phyloP scores from a whole-genome alignment of 2,113 vertebrate species.

The Xenotilapia flavipinnis region DNA sequence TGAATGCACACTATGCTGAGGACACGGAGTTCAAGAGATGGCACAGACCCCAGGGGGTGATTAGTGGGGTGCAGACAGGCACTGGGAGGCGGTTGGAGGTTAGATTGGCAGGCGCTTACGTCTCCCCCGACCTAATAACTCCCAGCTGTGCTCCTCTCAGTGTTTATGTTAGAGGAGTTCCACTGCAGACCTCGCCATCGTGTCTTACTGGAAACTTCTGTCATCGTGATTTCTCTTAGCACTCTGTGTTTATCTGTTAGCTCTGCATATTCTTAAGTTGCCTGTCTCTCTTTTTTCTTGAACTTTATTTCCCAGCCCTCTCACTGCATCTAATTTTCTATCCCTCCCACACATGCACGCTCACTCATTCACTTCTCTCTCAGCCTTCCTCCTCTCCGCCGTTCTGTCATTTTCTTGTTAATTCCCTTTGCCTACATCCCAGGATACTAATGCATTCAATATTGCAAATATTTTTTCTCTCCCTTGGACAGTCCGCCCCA shows the following conservation, averaged over 20 bases:
- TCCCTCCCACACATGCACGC: slow-evolving; percentile 25
- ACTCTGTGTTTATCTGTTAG: background rate
- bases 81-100: slow-evolving; percentile 27
- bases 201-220: slow-evolving; percentile 29
- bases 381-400: background rate
- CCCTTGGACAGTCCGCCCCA: background rate
- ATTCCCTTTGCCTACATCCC: slow-evolving; percentile 2
- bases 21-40: slow-evolving; percentile 3
- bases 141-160: slow-evolving; percentile 56
- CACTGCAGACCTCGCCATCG: background rate
- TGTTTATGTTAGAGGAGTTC: slow-evolving; percentile 44
- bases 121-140: slow-evolving; percentile 57
- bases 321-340: slow-evolving; percentile 38
- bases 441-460: slow-evolving; percentile 1
- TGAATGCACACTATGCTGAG: background rate
- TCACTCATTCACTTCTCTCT: background rate
- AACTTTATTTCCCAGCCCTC: slow-evolving; percentile 14
- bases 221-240: background rate
- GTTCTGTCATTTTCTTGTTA: background rate
- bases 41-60: slow-evolving; percentile 15
- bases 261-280: background rate
- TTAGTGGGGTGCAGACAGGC: slow-evolving; percentile 26
- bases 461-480: background rate
- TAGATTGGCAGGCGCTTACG: slow-evolving; percentile 41
- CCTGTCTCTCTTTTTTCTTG: background rate